phyloP scores from a whole-genome alignment of 2,888 invertebrate species.

The Eupithecia tripunctaria region DNA sequence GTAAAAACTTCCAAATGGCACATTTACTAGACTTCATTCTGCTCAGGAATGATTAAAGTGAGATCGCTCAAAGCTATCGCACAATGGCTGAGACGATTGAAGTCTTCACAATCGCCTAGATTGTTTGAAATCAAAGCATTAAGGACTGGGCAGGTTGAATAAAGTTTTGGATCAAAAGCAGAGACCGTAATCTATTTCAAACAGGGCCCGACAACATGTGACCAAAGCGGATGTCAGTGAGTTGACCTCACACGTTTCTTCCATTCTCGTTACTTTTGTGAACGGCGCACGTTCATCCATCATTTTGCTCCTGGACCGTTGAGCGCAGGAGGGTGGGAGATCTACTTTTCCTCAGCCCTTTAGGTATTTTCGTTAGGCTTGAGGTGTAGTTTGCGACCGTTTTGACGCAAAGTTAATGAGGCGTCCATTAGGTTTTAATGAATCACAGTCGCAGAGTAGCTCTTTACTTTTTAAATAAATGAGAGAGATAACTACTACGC shows the following conservation, averaged over 20 bases:
- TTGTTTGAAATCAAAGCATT: conserved; percentile 66
- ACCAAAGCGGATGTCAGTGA: conserved; percentile 62
- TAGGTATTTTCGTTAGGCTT: conserved; percentile 37
- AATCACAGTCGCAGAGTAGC: not conserved
- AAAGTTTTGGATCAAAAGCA: conserved; percentile 62
- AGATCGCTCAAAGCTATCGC: conserved; percentile 49
- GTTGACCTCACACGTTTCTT: conserved; percentile 73
- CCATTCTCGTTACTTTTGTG: conserved; percentile 73
- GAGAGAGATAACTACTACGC: not conserved
- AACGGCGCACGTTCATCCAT: conserved; percentile 70
- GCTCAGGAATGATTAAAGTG: conserved; percentile 54
- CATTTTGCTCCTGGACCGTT: conserved; percentile 69
- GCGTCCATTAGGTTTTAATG: conserved; percentile 8
- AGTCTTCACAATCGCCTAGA: conserved; percentile 49
- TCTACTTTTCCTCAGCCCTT: conserved; percentile 53
- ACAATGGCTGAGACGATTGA: conserved; percentile 46
- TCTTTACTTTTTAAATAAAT: not conserved
- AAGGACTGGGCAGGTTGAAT: conserved; percentile 63
- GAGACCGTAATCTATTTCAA: conserved; percentile 72
- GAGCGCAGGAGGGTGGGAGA: conserved; percentile 55
- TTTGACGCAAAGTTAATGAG: conserved; percentile 1
- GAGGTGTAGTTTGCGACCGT: not conserved
- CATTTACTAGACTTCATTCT: conserved; percentile 48
- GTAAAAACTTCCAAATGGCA: conserved; percentile 61
- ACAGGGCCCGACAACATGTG: conserved; percentile 66